Evolutionary conservation across 2,797 vertebrate species (phyloP).

Genomic region (Morelia viridis): DNA sequence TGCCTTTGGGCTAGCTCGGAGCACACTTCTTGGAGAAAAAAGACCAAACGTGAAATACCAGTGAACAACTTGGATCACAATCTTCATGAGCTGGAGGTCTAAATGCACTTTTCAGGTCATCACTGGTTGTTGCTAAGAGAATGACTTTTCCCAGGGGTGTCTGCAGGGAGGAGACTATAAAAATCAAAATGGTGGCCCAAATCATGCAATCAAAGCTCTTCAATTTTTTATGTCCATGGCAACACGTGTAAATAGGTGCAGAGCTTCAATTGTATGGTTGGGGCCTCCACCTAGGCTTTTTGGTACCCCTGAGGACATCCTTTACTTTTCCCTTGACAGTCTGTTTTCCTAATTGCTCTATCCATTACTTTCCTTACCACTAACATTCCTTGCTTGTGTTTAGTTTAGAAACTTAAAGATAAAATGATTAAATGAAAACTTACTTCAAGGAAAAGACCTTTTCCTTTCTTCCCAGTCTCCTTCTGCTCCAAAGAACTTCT

Average conservation of each 20-base stretch:
- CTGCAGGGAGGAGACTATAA: background rate
- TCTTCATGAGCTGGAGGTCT: background rate
- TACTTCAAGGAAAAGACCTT: background rate
- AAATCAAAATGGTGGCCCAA: background rate
- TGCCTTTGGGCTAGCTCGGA: background rate
- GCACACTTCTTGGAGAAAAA: background rate
- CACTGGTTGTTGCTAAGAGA: background rate
- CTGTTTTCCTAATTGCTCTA: background rate
- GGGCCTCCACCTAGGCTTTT: background rate
- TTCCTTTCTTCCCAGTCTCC: background rate
- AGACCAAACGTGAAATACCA: slow-evolving; percentile 11
- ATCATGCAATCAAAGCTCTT: background rate
- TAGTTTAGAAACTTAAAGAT: background rate
- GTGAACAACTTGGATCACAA: background rate
- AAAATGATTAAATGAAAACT: background rate
- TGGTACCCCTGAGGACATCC: background rate
- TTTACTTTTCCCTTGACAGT: background rate
- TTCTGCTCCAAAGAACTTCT: background rate
- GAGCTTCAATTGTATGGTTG: background rate
- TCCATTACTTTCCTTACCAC: background rate
- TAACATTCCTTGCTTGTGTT: background rate
- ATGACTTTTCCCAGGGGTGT: background rate
- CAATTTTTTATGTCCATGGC: background rate
- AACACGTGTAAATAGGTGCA: background rate
- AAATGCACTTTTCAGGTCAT: background rate